Percentiles rank a stretch among this genome's conserved stretches.
phyloP scores from a whole-genome alignment of 2,113 vertebrate species.

The Gracilinanus agilis region DNA sequence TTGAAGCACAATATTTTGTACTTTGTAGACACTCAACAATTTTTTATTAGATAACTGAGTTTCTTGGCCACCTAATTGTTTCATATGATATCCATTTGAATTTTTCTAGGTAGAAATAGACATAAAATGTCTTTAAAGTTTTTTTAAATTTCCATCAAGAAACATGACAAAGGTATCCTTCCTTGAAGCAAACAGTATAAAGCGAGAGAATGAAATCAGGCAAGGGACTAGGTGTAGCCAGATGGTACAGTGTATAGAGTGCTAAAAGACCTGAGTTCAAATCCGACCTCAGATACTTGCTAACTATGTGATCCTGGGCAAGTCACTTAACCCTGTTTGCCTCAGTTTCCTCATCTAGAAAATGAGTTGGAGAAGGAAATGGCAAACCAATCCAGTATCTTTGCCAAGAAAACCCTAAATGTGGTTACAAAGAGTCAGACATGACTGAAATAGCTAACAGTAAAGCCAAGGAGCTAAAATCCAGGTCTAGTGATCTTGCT shows the following conservation, averaged over 20 bases:
- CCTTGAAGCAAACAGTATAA: rapidly evolving
- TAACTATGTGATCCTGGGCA: too few species aligned
- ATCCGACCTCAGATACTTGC: too few species aligned
- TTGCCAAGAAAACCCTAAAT: too few species aligned
- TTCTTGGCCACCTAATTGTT: neutral
- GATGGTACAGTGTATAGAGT: rapidly evolving
- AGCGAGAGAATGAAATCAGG: neutral
- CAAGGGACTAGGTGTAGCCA: neutral
- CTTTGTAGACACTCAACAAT: neutral
- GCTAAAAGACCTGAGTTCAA: neutral
- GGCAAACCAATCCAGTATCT: too few species aligned
- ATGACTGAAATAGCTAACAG: too few species aligned
- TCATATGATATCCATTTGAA: neutral
- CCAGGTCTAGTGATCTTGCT: neutral
- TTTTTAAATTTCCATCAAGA: neutral
- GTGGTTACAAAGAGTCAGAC: too few species aligned
- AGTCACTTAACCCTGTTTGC: too few species aligned
- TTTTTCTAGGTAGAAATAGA: neutral
- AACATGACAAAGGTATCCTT: too few species aligned
- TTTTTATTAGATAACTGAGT: neutral
- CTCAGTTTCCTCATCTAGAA: too few species aligned
- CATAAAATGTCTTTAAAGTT: neutral
- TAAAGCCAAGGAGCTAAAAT: rapidly evolving
- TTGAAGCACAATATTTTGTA: neutral
- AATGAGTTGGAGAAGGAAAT: too few species aligned